Percentiles rank a stretch among this genome's conserved stretches.
These are phyloP conservation scores for Caenorhabditis elegans DNA, from an alignment of 1,140 invertebrate species.

Conservation along the genomic window WBcel235 BX284605.5:2708501-2709000, in stretches of 20 bases:
- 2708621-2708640: too few species aligned
- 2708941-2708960: neutral
- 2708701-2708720: too few species aligned
- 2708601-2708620: too few species aligned
- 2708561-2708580: too few species aligned
- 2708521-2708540: conserved; percentile 8
- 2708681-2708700: too few species aligned
- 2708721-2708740: conserved; percentile 13
- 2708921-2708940: conserved; percentile 27
- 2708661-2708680: too few species aligned
- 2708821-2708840: conserved; percentile 1
- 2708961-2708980: too few species aligned
- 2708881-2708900: conserved; percentile 5
- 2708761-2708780: neutral
- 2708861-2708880: neutral
- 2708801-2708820: neutral
- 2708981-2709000: too few species aligned
- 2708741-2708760: neutral
- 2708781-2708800: neutral
- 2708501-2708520: neutral
- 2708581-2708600: too few species aligned
- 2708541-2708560: neutral
- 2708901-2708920: neutral
- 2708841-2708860: neutral
- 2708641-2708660: too few species aligned